Percentiles rank a stretch among this genome's conserved stretches.
phyloP scores from a whole-genome alignment of 2,113 vertebrate genomes.

The Hemichromis elongatus region DNA sequence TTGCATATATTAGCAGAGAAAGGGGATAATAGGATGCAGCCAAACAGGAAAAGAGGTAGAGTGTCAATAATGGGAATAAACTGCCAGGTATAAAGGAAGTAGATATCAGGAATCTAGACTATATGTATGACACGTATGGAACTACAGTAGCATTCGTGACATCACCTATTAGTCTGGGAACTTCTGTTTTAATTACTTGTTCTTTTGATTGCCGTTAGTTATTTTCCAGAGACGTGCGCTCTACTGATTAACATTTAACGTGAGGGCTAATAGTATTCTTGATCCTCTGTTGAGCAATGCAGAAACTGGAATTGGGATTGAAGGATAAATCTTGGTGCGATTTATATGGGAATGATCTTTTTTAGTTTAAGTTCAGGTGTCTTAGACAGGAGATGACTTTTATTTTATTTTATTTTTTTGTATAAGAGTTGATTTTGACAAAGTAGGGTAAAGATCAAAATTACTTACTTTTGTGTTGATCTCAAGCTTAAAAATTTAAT shows the following conservation, averaged over 20 bases:
- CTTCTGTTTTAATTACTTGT: neutral
- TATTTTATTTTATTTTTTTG: neutral
- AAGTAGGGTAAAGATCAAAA: neutral
- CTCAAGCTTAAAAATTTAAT: neutral
- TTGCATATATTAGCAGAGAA: neutral
- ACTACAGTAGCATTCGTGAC: neutral
- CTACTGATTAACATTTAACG: neutral
- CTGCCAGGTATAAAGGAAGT: neutral
- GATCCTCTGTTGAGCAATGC: neutral
- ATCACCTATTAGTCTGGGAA: neutral
- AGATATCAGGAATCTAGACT: neutral
- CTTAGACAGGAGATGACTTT: neutral
- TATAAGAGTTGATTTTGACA: neutral
- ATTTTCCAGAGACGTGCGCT: neutral
- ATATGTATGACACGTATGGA: neutral
- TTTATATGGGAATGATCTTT: neutral
- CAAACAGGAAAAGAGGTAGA: neutral
- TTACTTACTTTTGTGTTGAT: neutral
- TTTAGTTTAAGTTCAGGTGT: neutral
- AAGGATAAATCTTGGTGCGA: neutral
- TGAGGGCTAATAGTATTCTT: accelerated
- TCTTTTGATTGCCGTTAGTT: neutral
- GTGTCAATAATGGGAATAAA: neutral
- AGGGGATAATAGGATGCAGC: neutral
- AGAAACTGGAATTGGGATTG: neutral